phyloP scores from a whole-genome alignment of 2,888 invertebrate species.

The Scaptomyza tumidula region DNA sequence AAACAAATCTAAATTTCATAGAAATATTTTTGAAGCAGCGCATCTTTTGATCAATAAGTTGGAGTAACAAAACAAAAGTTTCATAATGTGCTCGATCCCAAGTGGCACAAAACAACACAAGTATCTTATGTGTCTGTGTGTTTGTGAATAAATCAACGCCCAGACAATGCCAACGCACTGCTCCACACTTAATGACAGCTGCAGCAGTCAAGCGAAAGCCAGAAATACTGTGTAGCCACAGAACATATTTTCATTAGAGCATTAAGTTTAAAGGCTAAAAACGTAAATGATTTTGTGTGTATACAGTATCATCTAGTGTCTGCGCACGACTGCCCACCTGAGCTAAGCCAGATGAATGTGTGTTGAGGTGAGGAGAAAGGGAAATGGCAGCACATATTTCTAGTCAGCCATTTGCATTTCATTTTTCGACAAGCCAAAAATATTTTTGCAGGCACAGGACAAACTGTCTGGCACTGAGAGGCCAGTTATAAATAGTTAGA shows the following conservation, averaged over 20 bases:
- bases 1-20: neutral
- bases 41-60: conserved; percentile 63
- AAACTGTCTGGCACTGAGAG: conserved; percentile 30
- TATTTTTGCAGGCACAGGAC: conserved; percentile 58
- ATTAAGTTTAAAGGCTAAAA: conserved; percentile 35
- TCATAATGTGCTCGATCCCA: conserved; percentile 17
- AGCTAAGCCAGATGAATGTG: conserved; percentile 56
- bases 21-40: conserved; percentile 47
- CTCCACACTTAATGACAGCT: conserved; percentile 74
- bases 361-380: conserved; percentile 3
- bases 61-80: conserved; percentile 14
- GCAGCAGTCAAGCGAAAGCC: conserved; percentile 37
- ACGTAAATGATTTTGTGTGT: conserved; percentile 7
- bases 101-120: conserved; percentile 31
- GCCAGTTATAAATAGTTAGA: conserved; percentile 68
- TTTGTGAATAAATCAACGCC: conserved; percentile 60
- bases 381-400: conserved; percentile 61
- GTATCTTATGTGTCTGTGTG: conserved; percentile 42
- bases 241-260: conserved; percentile 70
- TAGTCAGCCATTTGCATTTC: conserved; percentile 73
- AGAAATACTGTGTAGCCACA: conserved; percentile 67
- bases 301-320: conserved; percentile 7
- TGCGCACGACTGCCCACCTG: conserved; percentile 64
- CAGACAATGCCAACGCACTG: conserved; percentile 37
- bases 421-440: conserved; percentile 71